These are phyloP conservation scores for Mycetomoellerius zeteki DNA, from an alignment of 1,140 invertebrate species.

Conservation along the genomic window DNA sequence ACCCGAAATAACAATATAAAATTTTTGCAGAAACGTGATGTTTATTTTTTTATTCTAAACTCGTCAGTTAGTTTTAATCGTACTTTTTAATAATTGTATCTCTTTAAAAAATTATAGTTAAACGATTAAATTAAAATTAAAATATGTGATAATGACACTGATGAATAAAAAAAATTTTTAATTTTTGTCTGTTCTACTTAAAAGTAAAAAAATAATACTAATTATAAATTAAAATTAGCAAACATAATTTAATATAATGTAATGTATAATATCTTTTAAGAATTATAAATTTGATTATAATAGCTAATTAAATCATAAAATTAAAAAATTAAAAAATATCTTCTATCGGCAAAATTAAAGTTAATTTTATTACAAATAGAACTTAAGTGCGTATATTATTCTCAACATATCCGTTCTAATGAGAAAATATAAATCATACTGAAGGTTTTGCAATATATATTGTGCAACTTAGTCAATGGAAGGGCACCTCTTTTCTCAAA, in stretches of 20 bases:
- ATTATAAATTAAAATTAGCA: neutral
- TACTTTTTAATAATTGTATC: conserved; percentile 8
- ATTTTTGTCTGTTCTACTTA: neutral
- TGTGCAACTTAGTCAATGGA: neutral
- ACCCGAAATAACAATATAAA: neutral
- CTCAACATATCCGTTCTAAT: neutral
- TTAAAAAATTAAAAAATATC: neutral
- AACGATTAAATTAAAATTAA: neutral
- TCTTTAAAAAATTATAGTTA: neutral
- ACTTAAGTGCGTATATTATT: neutral
- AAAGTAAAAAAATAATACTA: neutral
- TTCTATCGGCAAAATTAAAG: neutral
- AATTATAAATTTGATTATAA: neutral
- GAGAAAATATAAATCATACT: neutral
- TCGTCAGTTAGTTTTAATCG: neutral
- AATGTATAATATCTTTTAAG: neutral
- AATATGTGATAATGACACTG: neutral
- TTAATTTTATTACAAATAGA: neutral
- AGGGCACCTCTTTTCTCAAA: neutral
- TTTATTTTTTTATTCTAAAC: neutral
- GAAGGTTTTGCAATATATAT: neutral
- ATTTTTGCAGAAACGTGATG: neutral
- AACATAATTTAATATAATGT: neutral
- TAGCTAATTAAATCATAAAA: conserved; percentile 3
- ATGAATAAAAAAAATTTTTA: neutral